Evolutionary conservation across 1,140 invertebrate species (phyloP).

Genomic region (Drosophila aff.): DNA sequence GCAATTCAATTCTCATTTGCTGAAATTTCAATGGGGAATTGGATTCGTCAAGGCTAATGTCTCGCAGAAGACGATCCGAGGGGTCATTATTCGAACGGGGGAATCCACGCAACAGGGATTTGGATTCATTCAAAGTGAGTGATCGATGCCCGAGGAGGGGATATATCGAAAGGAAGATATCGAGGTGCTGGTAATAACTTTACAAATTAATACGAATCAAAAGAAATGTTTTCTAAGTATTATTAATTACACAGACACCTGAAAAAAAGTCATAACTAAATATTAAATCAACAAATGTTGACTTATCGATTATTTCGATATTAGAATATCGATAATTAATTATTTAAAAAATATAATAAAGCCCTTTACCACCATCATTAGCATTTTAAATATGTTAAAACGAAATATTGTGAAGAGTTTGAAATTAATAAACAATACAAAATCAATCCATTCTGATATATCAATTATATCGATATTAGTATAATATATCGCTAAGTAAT

Average conservation of each 20-base stretch:
- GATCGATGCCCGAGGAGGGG: not conserved
- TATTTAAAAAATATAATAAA: no score
- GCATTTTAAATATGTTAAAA: no score
- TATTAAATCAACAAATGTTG: not conserved
- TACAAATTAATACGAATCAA: no score
- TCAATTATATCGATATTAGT: no score
- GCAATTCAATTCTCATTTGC: constrained; percentile 30
- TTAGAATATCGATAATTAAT: no score
- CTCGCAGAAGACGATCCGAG: not conserved
- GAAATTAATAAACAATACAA: no score
- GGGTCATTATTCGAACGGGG: not conserved
- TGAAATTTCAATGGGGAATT: constrained; percentile 24
- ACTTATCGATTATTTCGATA: no score
- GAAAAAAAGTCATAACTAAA: not conserved
- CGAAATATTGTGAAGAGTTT: no score
- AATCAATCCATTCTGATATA: no score
- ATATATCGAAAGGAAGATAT: not conserved
- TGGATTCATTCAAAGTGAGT: not conserved
- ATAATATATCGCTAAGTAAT: no score
- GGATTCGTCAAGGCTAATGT: constrained; percentile 16
- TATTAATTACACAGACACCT: not conserved
- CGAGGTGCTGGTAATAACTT: not conserved
- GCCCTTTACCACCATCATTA: no score
- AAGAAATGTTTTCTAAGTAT: no score
- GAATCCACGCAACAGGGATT: not conserved